These are phyloP conservation scores for Centropus bengalensis DNA, from an alignment of 2,113 vertebrate genomes.

Conservation along the genomic window DNA sequence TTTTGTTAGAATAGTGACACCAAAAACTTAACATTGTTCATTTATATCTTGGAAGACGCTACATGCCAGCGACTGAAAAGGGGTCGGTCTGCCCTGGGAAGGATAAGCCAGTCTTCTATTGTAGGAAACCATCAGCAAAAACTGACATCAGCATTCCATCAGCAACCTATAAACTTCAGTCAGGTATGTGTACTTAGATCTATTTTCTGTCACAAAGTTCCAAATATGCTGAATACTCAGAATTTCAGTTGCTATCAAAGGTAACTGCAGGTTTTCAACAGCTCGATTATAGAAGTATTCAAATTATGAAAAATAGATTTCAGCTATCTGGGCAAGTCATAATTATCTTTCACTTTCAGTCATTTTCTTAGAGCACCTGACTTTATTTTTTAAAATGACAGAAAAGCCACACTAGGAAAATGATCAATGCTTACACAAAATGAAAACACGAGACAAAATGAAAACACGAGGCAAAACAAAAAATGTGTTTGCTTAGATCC, in stretches of 20 bases:
- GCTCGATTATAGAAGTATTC: neutral
- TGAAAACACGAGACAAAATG: neutral
- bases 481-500: neutral
- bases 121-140: slow-evolving; percentile 89
- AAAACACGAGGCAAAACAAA: neutral
- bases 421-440: neutral
- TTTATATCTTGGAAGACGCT: slow-evolving; percentile 75
- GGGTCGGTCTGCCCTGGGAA: slow-evolving; percentile 83
- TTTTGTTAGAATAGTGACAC: neutral
- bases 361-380: neutral
- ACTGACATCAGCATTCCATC: slow-evolving; percentile 89
- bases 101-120: slow-evolving; percentile 81
- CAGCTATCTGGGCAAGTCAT: neutral
- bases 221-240: neutral
- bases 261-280: slow-evolving; percentile 13
- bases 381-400: neutral
- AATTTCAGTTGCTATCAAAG: neutral
- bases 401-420: neutral
- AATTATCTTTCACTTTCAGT: neutral
- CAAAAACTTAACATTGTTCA: neutral
- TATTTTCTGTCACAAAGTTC: neutral
- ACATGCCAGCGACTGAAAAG: slow-evolving; percentile 83
- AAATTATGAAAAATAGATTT: neutral
- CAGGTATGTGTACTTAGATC: slow-evolving; percentile 79
- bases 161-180: slow-evolving; percentile 88